A percentile compares a stretch with the other conserved stretches of the same genome.
Conservation (phyloP, 2,888 invertebrate species). For the Terebella lapidaria region DNA sequence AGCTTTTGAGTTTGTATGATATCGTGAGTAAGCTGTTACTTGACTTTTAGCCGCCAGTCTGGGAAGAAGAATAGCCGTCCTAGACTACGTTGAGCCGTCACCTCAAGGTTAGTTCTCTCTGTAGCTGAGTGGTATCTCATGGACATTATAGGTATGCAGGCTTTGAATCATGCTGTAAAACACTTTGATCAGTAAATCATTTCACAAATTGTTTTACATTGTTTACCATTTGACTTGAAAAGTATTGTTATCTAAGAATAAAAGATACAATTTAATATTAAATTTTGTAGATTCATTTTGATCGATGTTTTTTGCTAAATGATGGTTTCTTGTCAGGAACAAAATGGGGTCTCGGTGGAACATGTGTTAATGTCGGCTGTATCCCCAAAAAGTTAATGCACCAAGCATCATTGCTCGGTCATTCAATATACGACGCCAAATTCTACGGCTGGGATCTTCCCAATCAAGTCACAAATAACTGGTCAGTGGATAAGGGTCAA, state of each 20-base stretch:
- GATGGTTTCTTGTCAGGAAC: slow-evolving; percentile 13
- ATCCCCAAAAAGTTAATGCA: slow-evolving; percentile 99
- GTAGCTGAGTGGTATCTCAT: too few relatives aligned
- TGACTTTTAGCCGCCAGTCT: slow-evolving; percentile 59
- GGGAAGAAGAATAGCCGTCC: slow-evolving; percentile 59
- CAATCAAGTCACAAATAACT: slow-evolving; percentile 20
- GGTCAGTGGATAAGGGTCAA: background rate
- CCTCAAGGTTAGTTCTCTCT: slow-evolving; percentile 60
- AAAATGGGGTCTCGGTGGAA: slow-evolving; percentile 74
- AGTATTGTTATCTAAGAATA: too few relatives aligned
- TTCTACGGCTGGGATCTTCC: slow-evolving; percentile 53
- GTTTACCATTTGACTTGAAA: too few relatives aligned
- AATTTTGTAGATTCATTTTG: too few relatives aligned
- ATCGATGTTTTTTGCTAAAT: too few relatives aligned
- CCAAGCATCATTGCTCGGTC: slow-evolving; percentile 84
- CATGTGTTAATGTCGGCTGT: slow-evolving; percentile 96
- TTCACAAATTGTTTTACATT: too few relatives aligned
- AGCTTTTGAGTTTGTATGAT: too few relatives aligned
- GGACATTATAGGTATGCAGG: too few relatives aligned
- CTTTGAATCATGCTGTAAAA: too few relatives aligned
- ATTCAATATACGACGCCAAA: slow-evolving; percentile 64
- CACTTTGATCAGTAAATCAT: too few relatives aligned
- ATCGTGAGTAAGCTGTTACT: too few relatives aligned
- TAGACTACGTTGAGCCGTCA: slow-evolving; percentile 62
- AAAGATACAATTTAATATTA: too few relatives aligned